Conservation (phyloP, 2,888 invertebrate species). For the Drosophila recens region DNA sequence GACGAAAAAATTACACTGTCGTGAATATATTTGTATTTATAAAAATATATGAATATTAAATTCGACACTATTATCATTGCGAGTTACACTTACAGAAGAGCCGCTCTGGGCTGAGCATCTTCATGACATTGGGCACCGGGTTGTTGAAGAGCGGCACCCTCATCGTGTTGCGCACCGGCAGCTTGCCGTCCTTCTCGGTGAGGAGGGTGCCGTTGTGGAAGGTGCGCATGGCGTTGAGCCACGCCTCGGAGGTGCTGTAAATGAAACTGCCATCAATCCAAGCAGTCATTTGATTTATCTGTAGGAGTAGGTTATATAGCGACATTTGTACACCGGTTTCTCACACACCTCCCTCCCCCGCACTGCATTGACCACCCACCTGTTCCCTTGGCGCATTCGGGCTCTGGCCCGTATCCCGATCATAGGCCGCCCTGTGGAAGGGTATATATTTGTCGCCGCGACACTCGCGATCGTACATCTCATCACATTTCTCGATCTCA, state of each 20-base stretch:
- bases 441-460: constrained; percentile 96
- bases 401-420: constrained; percentile 96
- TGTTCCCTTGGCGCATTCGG: constrained; percentile 99
- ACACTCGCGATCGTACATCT: constrained; percentile 97
- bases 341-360: constrained; percentile 2
- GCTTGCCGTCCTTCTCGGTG: constrained; percentile 89
- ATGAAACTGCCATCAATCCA: constrained; percentile 99
- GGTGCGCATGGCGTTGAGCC: constrained; percentile 97
- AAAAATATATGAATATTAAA: too few relatives aligned
- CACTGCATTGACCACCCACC: constrained; percentile 86
- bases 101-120: constrained; percentile 95
- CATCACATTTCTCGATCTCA: constrained; percentile 97
- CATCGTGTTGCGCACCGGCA: constrained; percentile 94
- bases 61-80: neutral
- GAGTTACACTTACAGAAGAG: constrained; percentile 93
- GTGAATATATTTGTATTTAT: too few relatives aligned
- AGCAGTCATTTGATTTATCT: constrained; percentile 98
- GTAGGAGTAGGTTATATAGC: constrained; percentile 83
- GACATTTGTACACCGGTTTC: constrained; percentile 49
- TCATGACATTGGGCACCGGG: constrained; percentile 96
- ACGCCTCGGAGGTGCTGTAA: constrained; percentile 98
- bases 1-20: too few relatives aligned
- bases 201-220: constrained; percentile 96
- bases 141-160: constrained; percentile 97
- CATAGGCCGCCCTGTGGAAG: constrained; percentile 96